Percentiles rank a stretch among this genome's conserved stretches.
These are phyloP conservation scores for Paraplagusia blochii DNA, from an alignment of 2,113 vertebrate species.

Conservation along the genomic window DNA sequence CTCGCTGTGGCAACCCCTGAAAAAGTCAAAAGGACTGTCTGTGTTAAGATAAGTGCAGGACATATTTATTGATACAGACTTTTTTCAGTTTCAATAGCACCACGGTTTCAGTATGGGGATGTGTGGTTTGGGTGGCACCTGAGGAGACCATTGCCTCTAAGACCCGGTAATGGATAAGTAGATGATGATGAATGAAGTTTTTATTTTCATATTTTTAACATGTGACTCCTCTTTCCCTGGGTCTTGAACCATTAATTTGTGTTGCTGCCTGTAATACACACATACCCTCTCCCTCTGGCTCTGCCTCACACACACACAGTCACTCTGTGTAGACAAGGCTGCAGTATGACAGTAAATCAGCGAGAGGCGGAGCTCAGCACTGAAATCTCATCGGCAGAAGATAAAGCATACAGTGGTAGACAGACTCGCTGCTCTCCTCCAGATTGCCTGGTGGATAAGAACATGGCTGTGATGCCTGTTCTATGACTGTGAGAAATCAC, in stretches of 20 bases:
- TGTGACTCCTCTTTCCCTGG: conserved; percentile 13
- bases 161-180: too few species aligned
- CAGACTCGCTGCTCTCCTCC: conserved; percentile 28
- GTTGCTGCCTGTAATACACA: not conserved
- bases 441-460: not conserved
- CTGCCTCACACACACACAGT: conserved; percentile 8
- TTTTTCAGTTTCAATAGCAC: too few species aligned
- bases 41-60: too few species aligned
- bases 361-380: conserved; percentile 41
- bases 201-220: conserved; percentile 10
- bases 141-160: too few species aligned
- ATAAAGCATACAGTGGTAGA: conserved; percentile 62
- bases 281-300: not conserved
- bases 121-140: too few species aligned
- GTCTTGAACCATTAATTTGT: conserved; percentile 15
- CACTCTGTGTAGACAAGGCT: conserved; percentile 29
- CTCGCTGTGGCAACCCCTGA: too few species aligned
- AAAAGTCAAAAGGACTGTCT: not conserved
- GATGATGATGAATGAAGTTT: too few species aligned
- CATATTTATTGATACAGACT: too few species aligned
- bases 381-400: conserved; percentile 65
- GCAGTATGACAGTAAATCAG: conserved; percentile 67
- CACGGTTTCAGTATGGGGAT: too few species aligned
- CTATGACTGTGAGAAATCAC: too few species aligned
- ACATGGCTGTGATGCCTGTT: too few species aligned